Evolutionary conservation across 2,113 vertebrate species (phyloP).

Genomic region (Machaerirhynchus nigripectus): DNA sequence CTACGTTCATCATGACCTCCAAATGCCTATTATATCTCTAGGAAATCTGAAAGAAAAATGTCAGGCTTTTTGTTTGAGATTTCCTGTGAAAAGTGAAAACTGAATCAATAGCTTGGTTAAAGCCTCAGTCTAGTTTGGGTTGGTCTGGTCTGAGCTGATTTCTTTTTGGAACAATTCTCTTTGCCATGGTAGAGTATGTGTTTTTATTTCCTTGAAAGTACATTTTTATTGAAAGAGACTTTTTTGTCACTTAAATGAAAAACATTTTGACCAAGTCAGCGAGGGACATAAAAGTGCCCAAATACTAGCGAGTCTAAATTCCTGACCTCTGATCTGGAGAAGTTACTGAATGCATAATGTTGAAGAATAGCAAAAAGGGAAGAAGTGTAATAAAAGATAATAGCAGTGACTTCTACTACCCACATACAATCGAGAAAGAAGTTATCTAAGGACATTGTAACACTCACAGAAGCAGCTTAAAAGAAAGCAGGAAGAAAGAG

Average conservation of each 20-base stretch:
- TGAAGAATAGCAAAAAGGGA: conserved; percentile 18
- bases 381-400: conserved; percentile 35
- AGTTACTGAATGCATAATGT: conserved; percentile 5
- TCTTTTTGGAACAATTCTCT: not conserved
- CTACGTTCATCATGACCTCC: not conserved
- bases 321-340: conserved; percentile 36
- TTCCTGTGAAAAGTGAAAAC: not conserved
- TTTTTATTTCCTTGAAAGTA: not conserved
- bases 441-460: conserved; percentile 38
- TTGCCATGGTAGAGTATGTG: not conserved
- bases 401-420: conserved; percentile 31
- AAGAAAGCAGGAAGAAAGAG: conserved; percentile 2
- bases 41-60: not conserved
- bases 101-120: not conserved
- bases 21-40: not conserved
- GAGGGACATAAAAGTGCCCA: not conserved
- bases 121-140: not conserved
- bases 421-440: not conserved
- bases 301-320: not conserved
- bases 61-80: not conserved
- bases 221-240: not conserved
- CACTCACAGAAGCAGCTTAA: not conserved
- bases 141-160: not conserved
- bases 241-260: conserved; percentile 28
- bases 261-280: not conserved